These are phyloP conservation scores for Popillia japonica DNA, from an alignment of 1,140 invertebrate species.

Conservation along the genomic window DNA sequence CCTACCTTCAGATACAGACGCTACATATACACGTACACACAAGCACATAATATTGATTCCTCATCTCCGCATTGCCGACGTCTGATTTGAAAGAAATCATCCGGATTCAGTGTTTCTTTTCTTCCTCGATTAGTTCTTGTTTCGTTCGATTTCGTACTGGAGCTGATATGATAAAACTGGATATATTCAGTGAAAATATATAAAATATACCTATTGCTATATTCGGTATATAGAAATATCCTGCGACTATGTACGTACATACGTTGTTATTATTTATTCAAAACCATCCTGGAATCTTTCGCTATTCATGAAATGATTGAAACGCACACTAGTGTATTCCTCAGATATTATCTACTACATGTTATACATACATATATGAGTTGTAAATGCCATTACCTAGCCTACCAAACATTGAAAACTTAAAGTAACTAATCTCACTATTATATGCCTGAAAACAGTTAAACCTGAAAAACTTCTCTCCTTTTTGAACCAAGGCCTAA, in stretches of 20 bases:
- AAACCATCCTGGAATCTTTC: neutral
- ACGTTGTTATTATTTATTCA: constrained; percentile 8
- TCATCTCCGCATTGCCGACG: neutral
- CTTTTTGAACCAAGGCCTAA: too few species aligned
- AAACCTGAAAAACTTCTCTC: too few species aligned
- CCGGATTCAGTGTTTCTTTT: constrained; percentile 34
- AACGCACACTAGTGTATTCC: neutral
- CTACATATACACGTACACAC: neutral
- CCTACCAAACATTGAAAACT: too few species aligned
- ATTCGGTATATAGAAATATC: neutral
- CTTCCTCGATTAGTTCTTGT: constrained; percentile 33
- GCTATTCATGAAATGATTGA: neutral
- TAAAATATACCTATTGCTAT: neutral
- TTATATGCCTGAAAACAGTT: too few species aligned
- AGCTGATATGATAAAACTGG: constrained; percentile 31
- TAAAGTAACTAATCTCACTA: too few species aligned
- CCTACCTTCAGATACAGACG: neutral
- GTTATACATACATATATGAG: too few species aligned
- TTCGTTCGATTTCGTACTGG: constrained; percentile 29
- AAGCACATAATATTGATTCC: constrained; percentile 28
- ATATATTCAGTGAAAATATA: constrained; percentile 23
- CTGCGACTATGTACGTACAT: neutral
- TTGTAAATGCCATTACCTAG: too few species aligned
- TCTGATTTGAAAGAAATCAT: constrained; percentile 33
- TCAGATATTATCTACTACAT: neutral